phyloP scores from a whole-genome alignment of 2,113 vertebrate species.

The Nerophis ophidion region DNA sequence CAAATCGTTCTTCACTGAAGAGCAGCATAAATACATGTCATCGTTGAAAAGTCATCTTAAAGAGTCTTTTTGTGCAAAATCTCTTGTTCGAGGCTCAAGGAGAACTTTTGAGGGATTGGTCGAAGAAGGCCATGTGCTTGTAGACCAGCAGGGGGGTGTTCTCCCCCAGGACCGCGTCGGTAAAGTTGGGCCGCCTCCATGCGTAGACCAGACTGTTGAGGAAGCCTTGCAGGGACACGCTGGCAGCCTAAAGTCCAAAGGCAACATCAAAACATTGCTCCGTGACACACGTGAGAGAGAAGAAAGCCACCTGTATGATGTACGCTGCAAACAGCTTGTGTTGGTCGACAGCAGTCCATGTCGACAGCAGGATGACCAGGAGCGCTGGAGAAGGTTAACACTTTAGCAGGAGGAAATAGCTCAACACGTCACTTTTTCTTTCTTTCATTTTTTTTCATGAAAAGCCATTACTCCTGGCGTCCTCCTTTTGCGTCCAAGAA shows the following conservation, averaged over 20 bases:
- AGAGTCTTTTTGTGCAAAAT: background rate
- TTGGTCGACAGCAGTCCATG: constrained; percentile 32
- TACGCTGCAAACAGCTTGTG: constrained; percentile 59
- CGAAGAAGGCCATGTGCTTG: constrained; percentile 58
- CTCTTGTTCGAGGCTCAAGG: background rate
- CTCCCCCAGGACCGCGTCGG: constrained; percentile 53
- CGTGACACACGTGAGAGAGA: background rate
- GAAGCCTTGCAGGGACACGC: constrained; percentile 75
- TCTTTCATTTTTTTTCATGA: too few relatives aligned
- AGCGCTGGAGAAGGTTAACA: constrained; percentile 59
- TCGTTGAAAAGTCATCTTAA: too few relatives aligned
- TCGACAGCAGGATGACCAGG: constrained; percentile 66
- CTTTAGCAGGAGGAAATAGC: background rate
- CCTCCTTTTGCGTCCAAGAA: too few relatives aligned
- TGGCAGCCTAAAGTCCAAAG: constrained; percentile 56
- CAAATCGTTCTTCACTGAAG: too few relatives aligned
- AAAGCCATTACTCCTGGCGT: too few relatives aligned
- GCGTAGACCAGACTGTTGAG: constrained; percentile 76
- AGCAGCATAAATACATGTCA: too few relatives aligned
- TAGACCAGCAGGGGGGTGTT: constrained; percentile 27
- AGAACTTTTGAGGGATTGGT: constrained; percentile 55
- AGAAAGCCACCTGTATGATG: constrained; percentile 60
- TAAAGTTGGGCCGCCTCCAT: constrained; percentile 76
- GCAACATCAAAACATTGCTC: background rate
- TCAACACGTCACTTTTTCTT: too few relatives aligned